A percentile compares a stretch with the other conserved stretches of the same genome.
Conservation (phyloP, 1,140 invertebrate genomes). For the Pogonomyrmex barbatus region DNA sequence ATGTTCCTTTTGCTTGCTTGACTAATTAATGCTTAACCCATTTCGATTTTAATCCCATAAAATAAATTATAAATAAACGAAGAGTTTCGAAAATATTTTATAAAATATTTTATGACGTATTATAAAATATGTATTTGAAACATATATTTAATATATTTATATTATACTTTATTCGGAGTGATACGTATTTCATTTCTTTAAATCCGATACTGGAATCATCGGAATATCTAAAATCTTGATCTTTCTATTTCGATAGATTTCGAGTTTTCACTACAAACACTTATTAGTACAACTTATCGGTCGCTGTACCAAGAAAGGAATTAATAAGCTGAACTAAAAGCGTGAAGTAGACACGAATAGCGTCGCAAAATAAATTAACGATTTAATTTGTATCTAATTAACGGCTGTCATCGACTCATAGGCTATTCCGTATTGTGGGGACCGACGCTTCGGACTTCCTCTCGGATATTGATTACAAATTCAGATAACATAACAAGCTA, state of each 20-base stretch:
- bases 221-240: neutral
- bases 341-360: neutral
- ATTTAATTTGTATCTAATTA: slow-evolving; percentile 60
- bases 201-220: neutral
- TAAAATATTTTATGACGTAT: neutral
- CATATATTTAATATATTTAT: neutral
- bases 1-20: neutral
- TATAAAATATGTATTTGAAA: neutral
- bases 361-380: slow-evolving; percentile 40
- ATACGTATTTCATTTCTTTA: neutral
- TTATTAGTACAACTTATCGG: neutral
- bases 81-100: neutral
- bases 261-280: neutral
- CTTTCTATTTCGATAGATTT: neutral
- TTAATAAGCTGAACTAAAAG: neutral
- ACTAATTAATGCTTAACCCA: neutral
- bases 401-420: neutral
- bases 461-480: slow-evolving; percentile 77
- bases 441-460: slow-evolving; percentile 53
- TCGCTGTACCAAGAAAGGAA: neutral
- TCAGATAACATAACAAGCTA: slow-evolving; percentile 78
- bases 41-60: neutral
- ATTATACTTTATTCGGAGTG: neutral
- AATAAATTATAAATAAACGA: slow-evolving; percentile 1
- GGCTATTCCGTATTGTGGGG: neutral